Conservation (phyloP, 2,113 vertebrate species). For the Plectropomus leopardus region DNA sequence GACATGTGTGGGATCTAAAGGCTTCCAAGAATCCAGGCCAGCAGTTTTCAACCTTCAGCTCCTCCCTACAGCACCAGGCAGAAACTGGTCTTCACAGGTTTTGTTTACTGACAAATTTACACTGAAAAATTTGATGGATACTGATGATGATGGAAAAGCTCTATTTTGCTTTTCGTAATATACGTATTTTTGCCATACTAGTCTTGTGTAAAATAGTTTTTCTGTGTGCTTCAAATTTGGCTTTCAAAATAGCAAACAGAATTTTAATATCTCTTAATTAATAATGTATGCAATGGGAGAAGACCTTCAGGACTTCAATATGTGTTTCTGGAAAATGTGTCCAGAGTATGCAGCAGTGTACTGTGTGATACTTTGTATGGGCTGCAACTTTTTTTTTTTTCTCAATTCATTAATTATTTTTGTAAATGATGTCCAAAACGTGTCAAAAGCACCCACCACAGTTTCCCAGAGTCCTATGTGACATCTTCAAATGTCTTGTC, state of each 20-base stretch:
- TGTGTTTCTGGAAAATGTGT: neutral
- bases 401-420: neutral
- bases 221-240: neutral
- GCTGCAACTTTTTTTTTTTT: too few relatives aligned
- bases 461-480: too few relatives aligned
- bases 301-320: neutral
- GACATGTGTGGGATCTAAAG: conserved; percentile 41
- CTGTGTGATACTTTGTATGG: neutral
- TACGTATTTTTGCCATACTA: too few relatives aligned
- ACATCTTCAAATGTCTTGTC: neutral
- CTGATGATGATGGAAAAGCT: neutral
- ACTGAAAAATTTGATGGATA: neutral
- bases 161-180: neutral
- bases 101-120: neutral
- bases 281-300: too few relatives aligned
- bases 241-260: neutral
- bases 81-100: neutral
- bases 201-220: too few relatives aligned
- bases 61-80: conserved; percentile 4
- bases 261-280: neutral
- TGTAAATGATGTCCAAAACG: neutral
- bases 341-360: neutral
- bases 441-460: neutral
- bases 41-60: conserved; percentile 24
- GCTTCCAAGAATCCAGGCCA: conserved; percentile 41